These are phyloP conservation scores for Otolemur crassicaudatus DNA, from an alignment of 2,797 vertebrate species.

Conservation along the genomic window DNA sequence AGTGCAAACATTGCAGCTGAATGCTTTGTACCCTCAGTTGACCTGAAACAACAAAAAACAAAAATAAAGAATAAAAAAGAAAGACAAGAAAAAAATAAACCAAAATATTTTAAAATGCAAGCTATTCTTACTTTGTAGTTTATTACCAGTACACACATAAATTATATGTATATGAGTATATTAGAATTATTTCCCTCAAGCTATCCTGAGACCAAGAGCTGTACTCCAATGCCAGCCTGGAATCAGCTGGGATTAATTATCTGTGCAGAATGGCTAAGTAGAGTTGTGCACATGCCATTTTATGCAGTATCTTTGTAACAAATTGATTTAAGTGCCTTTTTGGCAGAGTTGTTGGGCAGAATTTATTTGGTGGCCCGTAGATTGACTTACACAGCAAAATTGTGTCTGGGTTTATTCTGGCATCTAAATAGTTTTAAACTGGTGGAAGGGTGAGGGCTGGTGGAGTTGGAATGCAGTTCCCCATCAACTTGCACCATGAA, in stretches of 20 bases:
- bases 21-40: too few species aligned
- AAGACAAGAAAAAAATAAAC: too few species aligned
- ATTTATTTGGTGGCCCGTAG: constrained; percentile 84
- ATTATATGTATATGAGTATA: constrained; percentile 46
- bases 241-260: constrained; percentile 79
- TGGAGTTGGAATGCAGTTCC: constrained; percentile 46
- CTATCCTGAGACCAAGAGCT: constrained; percentile 21
- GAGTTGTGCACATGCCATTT: constrained; percentile 75
- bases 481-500: constrained; percentile 49
- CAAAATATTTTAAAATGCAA: constrained; percentile 54
- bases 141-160: constrained; percentile 48
- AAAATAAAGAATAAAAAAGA: too few species aligned
- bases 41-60: too few species aligned
- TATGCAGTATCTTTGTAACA: constrained; percentile 73
- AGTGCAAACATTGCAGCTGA: too few species aligned
- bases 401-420: constrained; percentile 78
- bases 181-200: constrained; percentile 63
- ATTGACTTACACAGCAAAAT: constrained; percentile 84
- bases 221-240: constrained; percentile 54
- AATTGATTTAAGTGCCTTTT: constrained; percentile 89
- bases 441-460: constrained; percentile 35
- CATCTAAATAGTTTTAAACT: constrained; percentile 75
- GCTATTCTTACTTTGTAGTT: constrained; percentile 44
- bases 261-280: constrained; percentile 77
- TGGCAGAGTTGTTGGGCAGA: constrained; percentile 81